Evolutionary conservation across 2,797 vertebrate genomes (phyloP), one percentile per base, ranked within the genome.

Genomic region (Anolis apletophallus): DNA sequence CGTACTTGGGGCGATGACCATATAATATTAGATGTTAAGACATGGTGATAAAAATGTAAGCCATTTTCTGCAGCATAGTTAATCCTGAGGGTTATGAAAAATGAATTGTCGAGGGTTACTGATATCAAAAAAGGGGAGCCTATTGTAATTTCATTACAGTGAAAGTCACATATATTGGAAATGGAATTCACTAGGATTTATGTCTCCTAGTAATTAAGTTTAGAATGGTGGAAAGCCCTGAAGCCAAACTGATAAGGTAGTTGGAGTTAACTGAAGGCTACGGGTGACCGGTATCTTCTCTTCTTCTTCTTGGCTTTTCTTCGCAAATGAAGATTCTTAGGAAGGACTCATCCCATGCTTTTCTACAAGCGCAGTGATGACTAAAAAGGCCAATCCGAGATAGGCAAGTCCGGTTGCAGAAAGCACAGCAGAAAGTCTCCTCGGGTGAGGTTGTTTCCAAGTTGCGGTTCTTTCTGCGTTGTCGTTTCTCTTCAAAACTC

Each of bases 121-220:
- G 13, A 7, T 10, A n/a, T 46, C 26, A 36, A 73, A 81, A 81
- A 79, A 11, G 72, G 40, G 55, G 73, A 85, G 5, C n/a, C 1
- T 21, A 19, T 19, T 55, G 72, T 19, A 87, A 54, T 55, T 57
- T 78, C 0, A 0, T 50, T 81, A 50, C 16, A 32, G 19, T 14
- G 19, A 26, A n/a, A 80, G 17, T 57, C 32, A 29, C n/a, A 54
- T 36, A 59, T 79, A 80, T 74, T 29, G 29, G 23, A 80, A 75
- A 2, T 52, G 5, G 6, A 71, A 76, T 71, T 50, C 23, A 21
- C 68, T 40, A 3, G 0, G 0, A 81, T 32, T 82, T 64, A 69
- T 6, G 1, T 40, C 26, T n/a, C 6, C 40, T 0, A 0, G 29
- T 75, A 71, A 85, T n/a, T 74, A 80, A 12, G 14, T 54, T 3